A percentile compares a stretch with the other conserved stretches of the same genome.
Conservation (phyloP, 37 sponge, comb jelly and placozoan genomes). For the Spongilla lacustris region DNA sequence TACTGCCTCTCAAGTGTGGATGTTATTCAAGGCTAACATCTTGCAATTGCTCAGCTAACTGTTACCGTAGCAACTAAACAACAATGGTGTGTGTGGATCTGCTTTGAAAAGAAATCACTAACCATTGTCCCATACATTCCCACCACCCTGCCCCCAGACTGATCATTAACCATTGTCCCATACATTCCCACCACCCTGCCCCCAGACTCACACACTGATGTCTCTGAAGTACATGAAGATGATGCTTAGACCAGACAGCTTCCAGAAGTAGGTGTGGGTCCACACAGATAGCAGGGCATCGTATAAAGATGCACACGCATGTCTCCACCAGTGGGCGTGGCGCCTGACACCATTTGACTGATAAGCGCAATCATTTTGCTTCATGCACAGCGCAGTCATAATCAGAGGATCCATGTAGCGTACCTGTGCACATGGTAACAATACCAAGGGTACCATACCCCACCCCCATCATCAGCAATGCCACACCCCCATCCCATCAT, state of each 20-base stretch:
- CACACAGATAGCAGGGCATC: background rate
- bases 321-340: constrained; percentile 2
- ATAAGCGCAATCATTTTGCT: background rate
- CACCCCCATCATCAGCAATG: background rate
- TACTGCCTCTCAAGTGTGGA: no score
- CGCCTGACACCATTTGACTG: background rate
- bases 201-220: background rate
- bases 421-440: background rate
- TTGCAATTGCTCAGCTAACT: background rate
- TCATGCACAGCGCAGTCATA: background rate
- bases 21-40: no score
- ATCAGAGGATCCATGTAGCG: background rate
- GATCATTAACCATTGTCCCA: no score
- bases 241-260: background rate
- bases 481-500: background rate
- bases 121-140: no score
- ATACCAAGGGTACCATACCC: no score
- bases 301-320: background rate
- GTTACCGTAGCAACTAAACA: background rate
- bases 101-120: no score
- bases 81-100: no score
- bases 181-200: background rate
- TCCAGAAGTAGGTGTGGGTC: background rate
- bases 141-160: no score
- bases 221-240: background rate